A percentile compares a stretch with the other conserved stretches of the same genome.
These are phyloP conservation scores for Salmo trutta DNA, from an alignment of 2,797 vertebrate genomes.

Conservation along the genomic window DNA sequence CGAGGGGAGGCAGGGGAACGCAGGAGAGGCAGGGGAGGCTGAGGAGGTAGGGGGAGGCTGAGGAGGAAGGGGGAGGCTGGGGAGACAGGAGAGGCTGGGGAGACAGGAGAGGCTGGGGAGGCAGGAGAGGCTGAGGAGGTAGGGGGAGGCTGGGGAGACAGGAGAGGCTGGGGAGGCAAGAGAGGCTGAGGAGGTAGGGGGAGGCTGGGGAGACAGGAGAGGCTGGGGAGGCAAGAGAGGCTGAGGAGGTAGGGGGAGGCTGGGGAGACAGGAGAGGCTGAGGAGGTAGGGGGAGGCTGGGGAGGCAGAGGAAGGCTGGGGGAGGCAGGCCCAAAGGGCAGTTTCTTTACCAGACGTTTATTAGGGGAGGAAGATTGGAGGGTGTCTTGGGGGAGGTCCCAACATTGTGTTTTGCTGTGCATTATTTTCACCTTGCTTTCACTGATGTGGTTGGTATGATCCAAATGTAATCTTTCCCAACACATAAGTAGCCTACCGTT, in stretches of 20 bases:
- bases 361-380: neutral
- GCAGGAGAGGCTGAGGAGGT: constrained; percentile 11
- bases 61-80: neutral
- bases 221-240: constrained; percentile 17
- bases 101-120: constrained; percentile 17
- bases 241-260: constrained; percentile 20
- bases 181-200: no score
- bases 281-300: neutral
- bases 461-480: neutral
- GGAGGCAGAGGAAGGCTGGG: neutral
- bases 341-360: neutral
- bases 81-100: neutral
- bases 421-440: constrained; percentile 74
- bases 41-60: no score
- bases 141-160: neutral
- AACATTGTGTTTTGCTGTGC: constrained; percentile 33
- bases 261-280: constrained; percentile 6
- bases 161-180: neutral
- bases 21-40: no score
- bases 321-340: constrained; percentile 9
- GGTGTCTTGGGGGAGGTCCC: neutral
- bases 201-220: neutral
- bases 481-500: neutral
- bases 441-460: constrained; percentile 22
- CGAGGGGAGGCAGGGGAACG: neutral